Evolutionary conservation across 2,797 vertebrate genomes (phyloP), one percentile per base, ranked within the genome.

Genomic region (Iguana delicatissima): DNA sequence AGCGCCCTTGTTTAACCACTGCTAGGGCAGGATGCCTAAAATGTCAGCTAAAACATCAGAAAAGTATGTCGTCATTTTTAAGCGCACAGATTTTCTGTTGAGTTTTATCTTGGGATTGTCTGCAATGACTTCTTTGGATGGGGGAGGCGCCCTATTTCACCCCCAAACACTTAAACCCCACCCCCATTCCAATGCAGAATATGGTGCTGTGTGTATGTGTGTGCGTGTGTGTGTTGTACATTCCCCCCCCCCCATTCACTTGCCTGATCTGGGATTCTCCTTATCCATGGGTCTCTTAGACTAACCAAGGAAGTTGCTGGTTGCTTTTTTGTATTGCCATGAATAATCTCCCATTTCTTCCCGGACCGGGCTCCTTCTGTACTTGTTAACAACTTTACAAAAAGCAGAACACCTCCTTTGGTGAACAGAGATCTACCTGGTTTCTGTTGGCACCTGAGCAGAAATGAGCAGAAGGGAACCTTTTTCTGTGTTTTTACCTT

Each of bases 311-410:
- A 62, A 52, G 55, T 18, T 12, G 52, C 72, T 35, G 89, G 62
- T 57, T 0, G 1, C 0, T 26, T 1, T 20, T 46, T 46, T 20
- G 35, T 2, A 38, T 88, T 0, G 0, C 24, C 32, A 0, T 0
- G 18, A 5, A 1, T 57, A 4, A 0, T 14, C 2, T 0, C 0
- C 0, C 20, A 32, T 69, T 79, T 26, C 1, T 0, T 32, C 74
- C 0, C 18, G 0, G 0, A 1, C 1, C 0, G 0, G 87, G 67
- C 0, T 50, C 26, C 52, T 80, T 4, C 8, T 50, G 0, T 1
- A 0, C 22, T 82, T 83, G 20, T 85, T 85, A 52, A n/a, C 32
- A 46, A 38, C 22, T 76, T 29, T 35, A 76, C 35, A 74, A 6
- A 38, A 38, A 38, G 7, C 14, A 32, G n/a, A 76, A 6, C 26